Base-by-base conservation (phyloP, 2,113 vertebrate genomes). In the Macroglossus sobrinus region DNA sequence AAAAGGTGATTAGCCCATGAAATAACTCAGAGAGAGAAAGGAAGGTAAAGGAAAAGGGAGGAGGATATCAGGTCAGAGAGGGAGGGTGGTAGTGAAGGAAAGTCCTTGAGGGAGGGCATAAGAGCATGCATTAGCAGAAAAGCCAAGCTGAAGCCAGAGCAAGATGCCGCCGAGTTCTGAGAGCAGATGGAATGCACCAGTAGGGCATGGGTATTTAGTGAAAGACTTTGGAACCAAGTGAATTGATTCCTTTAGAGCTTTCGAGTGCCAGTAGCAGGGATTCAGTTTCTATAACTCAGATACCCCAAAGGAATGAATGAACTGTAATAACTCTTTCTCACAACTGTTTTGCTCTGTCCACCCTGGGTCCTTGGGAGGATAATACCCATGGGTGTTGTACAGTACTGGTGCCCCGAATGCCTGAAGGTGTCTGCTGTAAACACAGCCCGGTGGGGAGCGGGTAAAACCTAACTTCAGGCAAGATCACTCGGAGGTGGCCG, bases 151-250 rank as follows among this genome's bases (percentile, higher is more conserved):
- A 59, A 76, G 35, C 61, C 28, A 16, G 45, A 50, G 5, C 18
- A 33, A 19, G 47, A 14, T 21, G 22, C 22, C 12, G 14, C 47
- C 16, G 38, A 30, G 50, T n/a, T 38, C 53, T 63, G 40, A 13
- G 15, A 24, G 33, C 7, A 22, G 88, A 26, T 0, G n/a, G 16
- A 13, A 1, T 3, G 6, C 7, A 30, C 78, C 26, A 0, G 38
- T 30, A 68, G 21, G 66, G 57, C 11, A 13, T 28, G 40, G 14
- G 74, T 43, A 3, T 38, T 9, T 33, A 21, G n/a, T 75, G 43
- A 74, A 79, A 55, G 26, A 63, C 35, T 19, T 43, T 18, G 26
- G 53, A 43, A 18, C 53, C 38, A 84, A 61, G 43, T n/a, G 10
- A 28, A 74, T 0, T 19, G 53, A 40, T 66, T 63, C 21, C 33